Evolutionary conservation across 64 coral and sea anemone species (phyloP).

Genomic region (Orbicella faveolata): DNA sequence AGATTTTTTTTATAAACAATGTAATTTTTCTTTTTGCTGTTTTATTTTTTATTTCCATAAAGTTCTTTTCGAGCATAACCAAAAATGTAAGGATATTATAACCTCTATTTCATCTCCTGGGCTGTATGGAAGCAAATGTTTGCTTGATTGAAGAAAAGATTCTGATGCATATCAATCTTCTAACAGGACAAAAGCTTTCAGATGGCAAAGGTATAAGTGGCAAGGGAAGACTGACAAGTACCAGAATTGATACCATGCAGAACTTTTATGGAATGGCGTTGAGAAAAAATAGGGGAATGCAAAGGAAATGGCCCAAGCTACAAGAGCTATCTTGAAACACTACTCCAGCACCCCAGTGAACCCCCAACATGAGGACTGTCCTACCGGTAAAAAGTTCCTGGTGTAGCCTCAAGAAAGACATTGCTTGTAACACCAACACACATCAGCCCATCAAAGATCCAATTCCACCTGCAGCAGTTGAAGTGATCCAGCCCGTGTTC

Average conservation of each 20-base stretch:
- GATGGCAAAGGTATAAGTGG: constrained; percentile 58
- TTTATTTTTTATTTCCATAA: too few relatives aligned
- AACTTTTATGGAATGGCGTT: constrained; percentile 66
- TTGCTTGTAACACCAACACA: neutral
- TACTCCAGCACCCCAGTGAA: constrained; percentile 58
- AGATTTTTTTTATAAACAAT: too few relatives aligned
- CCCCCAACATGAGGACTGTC: constrained; percentile 45
- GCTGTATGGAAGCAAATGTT: too few relatives aligned
- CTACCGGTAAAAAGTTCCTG: constrained; percentile 22
- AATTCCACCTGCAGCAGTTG: neutral
- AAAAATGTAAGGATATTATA: too few relatives aligned
- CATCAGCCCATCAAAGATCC: constrained; percentile 59
- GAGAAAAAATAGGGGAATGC: constrained; percentile 57
- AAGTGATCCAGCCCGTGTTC: too few relatives aligned
- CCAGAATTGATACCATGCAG: constrained; percentile 58
- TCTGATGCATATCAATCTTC: too few relatives aligned
- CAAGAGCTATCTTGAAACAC: constrained; percentile 59
- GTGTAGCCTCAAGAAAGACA: constrained; percentile 48
- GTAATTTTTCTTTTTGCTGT: too few relatives aligned
- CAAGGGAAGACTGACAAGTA: constrained; percentile 35
- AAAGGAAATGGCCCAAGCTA: constrained; percentile 57
- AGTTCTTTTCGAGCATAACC: too few relatives aligned
- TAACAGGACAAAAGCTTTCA: too few relatives aligned
- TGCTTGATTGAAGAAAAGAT: too few relatives aligned
- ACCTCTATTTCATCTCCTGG: too few relatives aligned